Evolutionary conservation across 2,797 vertebrate genomes (phyloP).

Genomic region (Rhyacichthys aspro): DNA sequence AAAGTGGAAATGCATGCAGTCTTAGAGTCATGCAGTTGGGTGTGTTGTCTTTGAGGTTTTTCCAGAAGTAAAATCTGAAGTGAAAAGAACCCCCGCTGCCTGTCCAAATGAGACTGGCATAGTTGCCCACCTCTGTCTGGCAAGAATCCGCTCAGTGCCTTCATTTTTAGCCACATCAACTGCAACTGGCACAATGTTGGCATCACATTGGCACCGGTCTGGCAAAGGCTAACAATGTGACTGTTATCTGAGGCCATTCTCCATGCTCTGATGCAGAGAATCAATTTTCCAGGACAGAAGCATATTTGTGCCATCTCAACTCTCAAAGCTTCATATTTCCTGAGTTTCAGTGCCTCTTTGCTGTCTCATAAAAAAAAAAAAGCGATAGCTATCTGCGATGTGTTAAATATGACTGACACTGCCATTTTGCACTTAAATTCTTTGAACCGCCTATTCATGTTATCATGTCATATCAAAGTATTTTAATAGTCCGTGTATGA

Average conservation of each 20-base stretch:
- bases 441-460: slow-evolving; percentile 30
- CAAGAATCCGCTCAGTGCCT: slow-evolving; percentile 56
- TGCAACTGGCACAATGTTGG: slow-evolving; percentile 67
- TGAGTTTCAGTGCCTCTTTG: slow-evolving; percentile 14
- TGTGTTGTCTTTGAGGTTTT: slow-evolving; percentile 8
- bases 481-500: slow-evolving; percentile 49
- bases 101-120: slow-evolving; percentile 65
- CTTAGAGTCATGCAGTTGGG: no score
- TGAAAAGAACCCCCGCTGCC: slow-evolving; percentile 54
- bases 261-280: slow-evolving; percentile 65
- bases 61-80: slow-evolving; percentile 31
- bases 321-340: slow-evolving; percentile 31
- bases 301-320: slow-evolving; percentile 47
- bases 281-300: slow-evolving; percentile 60
- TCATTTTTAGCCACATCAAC: slow-evolving; percentile 53
- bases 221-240: slow-evolving; percentile 57
- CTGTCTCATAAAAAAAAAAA: slow-evolving; percentile 5
- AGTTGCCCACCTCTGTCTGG: slow-evolving; percentile 56
- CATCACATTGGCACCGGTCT: slow-evolving; percentile 53
- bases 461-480: slow-evolving; percentile 45
- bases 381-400: slow-evolving; percentile 10
- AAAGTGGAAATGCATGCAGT: no score
- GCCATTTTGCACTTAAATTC: slow-evolving; percentile 38
- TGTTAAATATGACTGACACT: slow-evolving; percentile 19
- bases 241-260: slow-evolving; percentile 62